Evolutionary conservation across 2,888 invertebrate genomes (phyloP).

Genomic region (Spisula subtruncata): DNA sequence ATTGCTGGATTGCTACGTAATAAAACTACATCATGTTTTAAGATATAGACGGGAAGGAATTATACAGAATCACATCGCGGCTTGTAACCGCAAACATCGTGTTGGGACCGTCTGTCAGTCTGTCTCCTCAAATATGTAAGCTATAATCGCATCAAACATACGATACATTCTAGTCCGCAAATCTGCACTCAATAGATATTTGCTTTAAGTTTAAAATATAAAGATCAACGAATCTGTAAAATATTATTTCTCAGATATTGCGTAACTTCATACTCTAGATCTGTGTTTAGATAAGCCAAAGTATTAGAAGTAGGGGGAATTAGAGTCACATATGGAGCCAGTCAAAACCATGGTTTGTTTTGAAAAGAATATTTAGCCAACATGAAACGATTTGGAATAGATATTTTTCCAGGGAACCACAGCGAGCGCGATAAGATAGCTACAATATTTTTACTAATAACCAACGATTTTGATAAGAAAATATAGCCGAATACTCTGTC

Average conservation of each 20-base stretch:
- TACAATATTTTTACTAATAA: constrained; percentile 64
- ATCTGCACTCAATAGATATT: too few relatives aligned
- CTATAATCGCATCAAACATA: constrained; percentile 22
- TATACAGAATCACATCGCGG: not conserved
- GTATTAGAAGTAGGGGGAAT: too few relatives aligned
- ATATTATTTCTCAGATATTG: too few relatives aligned
- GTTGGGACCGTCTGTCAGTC: constrained; percentile 14
- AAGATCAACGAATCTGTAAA: too few relatives aligned
- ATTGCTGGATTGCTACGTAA: not conserved
- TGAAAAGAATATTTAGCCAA: too few relatives aligned
- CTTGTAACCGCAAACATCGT: not conserved
- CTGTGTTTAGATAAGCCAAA: constrained; percentile 52
- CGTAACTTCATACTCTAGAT: constrained; percentile 59
- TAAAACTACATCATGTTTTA: not conserved
- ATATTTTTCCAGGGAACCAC: too few relatives aligned
- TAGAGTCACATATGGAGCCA: too few relatives aligned
- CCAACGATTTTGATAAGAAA: too few relatives aligned
- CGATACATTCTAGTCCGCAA: not conserved
- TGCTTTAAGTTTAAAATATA: too few relatives aligned
- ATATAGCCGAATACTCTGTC: too few relatives aligned
- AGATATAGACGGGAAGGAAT: constrained; percentile 11
- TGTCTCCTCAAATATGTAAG: constrained; percentile 26
- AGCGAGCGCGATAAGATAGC: constrained; percentile 58
- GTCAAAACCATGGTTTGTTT: too few relatives aligned
- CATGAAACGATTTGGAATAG: too few relatives aligned